Percentiles rank a stretch among this genome's conserved stretches.
phyloP scores from a whole-genome alignment of 1,140 invertebrate species.

The Leptestheria dahalacensis region DNA sequence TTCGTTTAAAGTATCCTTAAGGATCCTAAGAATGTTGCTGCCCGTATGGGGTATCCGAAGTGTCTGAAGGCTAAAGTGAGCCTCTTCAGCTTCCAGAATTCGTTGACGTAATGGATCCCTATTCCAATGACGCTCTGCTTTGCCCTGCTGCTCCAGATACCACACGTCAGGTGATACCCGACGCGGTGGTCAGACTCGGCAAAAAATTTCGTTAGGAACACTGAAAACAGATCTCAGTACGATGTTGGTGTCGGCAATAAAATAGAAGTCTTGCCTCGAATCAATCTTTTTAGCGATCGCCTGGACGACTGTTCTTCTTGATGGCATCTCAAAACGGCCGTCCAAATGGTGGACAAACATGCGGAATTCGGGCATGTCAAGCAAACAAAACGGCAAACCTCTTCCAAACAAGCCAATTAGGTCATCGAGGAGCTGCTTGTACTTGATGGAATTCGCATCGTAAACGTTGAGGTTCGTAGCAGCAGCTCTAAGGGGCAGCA shows the following conservation, averaged over 20 bases:
- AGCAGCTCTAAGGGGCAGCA: too few relatives aligned
- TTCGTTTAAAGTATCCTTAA: background rate
- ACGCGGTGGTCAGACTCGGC: background rate
- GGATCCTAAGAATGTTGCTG: background rate
- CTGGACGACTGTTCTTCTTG: background rate
- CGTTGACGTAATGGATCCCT: background rate
- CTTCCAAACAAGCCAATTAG: background rate
- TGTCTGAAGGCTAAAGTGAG: slow-evolving; percentile 1
- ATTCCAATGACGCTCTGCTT: slow-evolving; percentile 4
- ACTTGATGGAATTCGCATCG: background rate
- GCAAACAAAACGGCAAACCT: background rate
- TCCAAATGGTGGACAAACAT: background rate
- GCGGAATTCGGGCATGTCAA: background rate
- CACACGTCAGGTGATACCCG: background rate
- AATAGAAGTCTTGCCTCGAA: too few relatives aligned
- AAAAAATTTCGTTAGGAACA: background rate
- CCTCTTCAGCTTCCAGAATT: background rate
- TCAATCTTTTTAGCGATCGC: background rate
- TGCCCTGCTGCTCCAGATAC: slow-evolving; percentile 7
- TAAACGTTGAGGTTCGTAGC: background rate
- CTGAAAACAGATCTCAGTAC: background rate
- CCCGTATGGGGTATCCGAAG: background rate
- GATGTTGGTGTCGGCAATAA: background rate
- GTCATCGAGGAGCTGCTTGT: background rate
- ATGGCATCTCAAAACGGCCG: background rate